A percentile compares a stretch with the other conserved stretches of the same genome.
phyloP scores from a whole-genome alignment of 2,113 vertebrate genomes.

The Thermophis baileyi region DNA sequence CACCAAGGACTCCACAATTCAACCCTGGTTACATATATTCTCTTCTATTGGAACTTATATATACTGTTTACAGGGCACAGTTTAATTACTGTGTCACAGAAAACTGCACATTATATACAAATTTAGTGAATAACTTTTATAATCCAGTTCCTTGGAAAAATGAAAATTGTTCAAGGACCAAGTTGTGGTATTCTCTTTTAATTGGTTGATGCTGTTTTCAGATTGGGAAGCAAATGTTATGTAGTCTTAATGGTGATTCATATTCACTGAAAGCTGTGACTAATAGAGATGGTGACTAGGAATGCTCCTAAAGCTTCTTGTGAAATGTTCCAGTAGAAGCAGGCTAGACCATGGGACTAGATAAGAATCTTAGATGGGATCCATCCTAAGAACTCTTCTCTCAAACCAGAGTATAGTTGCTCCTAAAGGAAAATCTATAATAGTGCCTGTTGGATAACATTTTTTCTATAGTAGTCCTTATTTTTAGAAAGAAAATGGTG shows the following conservation, averaged over 20 bases:
- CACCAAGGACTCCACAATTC: background rate
- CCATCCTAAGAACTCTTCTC: background rate
- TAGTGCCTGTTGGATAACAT: conserved; percentile 28
- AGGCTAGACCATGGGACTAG: background rate
- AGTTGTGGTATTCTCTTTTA: conserved; percentile 6
- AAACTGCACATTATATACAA: background rate
- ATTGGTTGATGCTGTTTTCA: background rate
- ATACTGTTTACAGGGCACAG: background rate
- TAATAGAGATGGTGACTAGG: background rate
- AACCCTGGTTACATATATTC: background rate
- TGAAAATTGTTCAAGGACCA: background rate
- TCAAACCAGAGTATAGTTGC: conserved; percentile 18
- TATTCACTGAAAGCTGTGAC: conserved; percentile 3
- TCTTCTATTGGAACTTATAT: background rate
- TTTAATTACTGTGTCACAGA: background rate
- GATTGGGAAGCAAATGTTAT: background rate
- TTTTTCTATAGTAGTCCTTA: background rate
- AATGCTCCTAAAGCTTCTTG: background rate
- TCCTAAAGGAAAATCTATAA: conserved; percentile 23
- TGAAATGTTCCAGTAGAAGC: background rate
- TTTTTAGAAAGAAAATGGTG: conserved; percentile 10
- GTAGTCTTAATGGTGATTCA: background rate
- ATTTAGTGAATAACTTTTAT: background rate
- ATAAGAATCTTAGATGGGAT: background rate
- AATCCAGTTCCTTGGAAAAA: background rate